Conservation (phyloP, 2,888 invertebrate species). For the Ennomos quercinarius region DNA sequence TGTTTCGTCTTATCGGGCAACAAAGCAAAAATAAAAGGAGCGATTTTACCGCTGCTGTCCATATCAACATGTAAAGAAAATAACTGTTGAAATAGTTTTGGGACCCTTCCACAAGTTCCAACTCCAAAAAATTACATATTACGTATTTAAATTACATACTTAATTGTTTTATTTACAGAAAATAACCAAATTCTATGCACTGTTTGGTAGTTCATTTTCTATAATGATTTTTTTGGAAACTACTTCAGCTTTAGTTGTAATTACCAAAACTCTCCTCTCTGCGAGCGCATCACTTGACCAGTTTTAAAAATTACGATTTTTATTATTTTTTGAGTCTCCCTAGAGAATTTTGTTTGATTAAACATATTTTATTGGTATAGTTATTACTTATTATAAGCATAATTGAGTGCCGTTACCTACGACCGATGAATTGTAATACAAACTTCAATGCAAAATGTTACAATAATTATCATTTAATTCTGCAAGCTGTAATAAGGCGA, state of each 20-base stretch:
- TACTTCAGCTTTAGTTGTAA: constrained; percentile 63
- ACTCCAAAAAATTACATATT: no score
- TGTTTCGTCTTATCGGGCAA: no score
- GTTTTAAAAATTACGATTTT: constrained; percentile 9
- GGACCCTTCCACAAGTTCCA: no score
- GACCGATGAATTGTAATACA: constrained; percentile 69
- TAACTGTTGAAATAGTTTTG: no score
- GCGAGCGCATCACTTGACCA: constrained; percentile 10
- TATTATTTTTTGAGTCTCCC: constrained; percentile 26
- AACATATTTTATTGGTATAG: constrained; percentile 39
- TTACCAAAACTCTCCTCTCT: constrained; percentile 64
- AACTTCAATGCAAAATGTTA: constrained; percentile 57
- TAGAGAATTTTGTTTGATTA: constrained; percentile 38
- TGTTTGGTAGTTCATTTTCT: constrained; percentile 70
- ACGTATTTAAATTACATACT: constrained; percentile 82
- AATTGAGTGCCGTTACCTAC: constrained; percentile 76
- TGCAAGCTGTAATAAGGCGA: constrained; percentile 66
- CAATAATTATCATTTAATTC: constrained; percentile 50
- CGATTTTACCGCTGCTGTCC: no score
- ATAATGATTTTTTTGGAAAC: constrained; percentile 70
- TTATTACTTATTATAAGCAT: constrained; percentile 65
- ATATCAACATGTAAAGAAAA: no score
- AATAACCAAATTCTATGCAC: constrained; percentile 79
- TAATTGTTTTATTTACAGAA: constrained; percentile 84
- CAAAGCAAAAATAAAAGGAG: no score